Percentiles rank a stretch among this genome's conserved stretches.
Conservation (phyloP, 1,140 invertebrate species). For the Metaphire vulgaris region DNA sequence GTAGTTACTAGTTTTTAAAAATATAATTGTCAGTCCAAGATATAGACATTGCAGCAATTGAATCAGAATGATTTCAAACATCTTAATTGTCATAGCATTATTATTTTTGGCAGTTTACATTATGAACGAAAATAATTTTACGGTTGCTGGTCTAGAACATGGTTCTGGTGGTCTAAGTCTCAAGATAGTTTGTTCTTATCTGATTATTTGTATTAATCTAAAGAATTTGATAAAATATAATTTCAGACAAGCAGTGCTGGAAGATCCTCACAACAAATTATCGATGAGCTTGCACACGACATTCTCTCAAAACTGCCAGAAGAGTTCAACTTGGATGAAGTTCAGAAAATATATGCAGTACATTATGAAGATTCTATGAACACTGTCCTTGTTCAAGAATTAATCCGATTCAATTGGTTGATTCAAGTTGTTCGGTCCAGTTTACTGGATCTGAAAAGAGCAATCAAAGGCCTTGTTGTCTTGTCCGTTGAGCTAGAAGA, state of each 20-base stretch:
- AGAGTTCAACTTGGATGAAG: slow-evolving; percentile 51
- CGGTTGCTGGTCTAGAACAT: too few relatives aligned
- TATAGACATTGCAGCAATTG: too few relatives aligned
- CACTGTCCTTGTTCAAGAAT: slow-evolving; percentile 51
- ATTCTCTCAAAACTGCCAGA: slow-evolving; percentile 51
- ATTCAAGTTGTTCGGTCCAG: slow-evolving; percentile 44
- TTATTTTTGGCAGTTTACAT: too few relatives aligned
- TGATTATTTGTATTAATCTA: too few relatives aligned
- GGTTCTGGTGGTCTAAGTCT: too few relatives aligned
- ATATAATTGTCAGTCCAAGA: too few relatives aligned
- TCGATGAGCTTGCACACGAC: slow-evolving; percentile 50
- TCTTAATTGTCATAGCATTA: too few relatives aligned
- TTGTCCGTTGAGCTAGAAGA: slow-evolving; percentile 51
- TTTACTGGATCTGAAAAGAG: slow-evolving; percentile 48
- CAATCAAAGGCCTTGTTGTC: slow-evolving; percentile 49
- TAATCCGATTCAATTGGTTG: slow-evolving; percentile 52
- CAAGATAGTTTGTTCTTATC: too few relatives aligned
- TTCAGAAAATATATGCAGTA: slow-evolving; percentile 52
- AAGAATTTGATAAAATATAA: too few relatives aligned
- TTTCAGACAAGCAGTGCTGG: slow-evolving; percentile 45
- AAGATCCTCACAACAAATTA: slow-evolving; percentile 49
- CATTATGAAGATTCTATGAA: slow-evolving; percentile 53
- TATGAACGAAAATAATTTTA: too few relatives aligned
- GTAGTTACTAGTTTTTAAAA: too few relatives aligned
- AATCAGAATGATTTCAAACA: too few relatives aligned